Percentiles rank a stretch among this genome's conserved stretches.
Evolutionary conservation across 37 sponge, comb jelly and placozoan species (phyloP).

Genomic region (Spongilla lacustris): DNA sequence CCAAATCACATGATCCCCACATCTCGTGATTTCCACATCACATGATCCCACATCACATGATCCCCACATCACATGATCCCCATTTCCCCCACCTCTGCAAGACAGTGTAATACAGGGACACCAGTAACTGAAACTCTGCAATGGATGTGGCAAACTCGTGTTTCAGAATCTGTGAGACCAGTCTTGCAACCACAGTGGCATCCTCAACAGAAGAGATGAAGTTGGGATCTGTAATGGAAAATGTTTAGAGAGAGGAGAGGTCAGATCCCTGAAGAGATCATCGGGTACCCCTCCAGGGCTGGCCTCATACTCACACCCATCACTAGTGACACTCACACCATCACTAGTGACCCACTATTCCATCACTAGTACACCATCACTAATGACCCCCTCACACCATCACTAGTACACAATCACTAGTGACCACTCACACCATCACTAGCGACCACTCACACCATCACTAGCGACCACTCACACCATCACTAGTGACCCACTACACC

Average conservation of each 20-base stretch:
- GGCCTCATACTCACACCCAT: neutral
- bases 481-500: too few relatives aligned
- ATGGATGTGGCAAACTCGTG: slow-evolving; percentile 29
- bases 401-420: neutral
- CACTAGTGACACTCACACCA: neutral
- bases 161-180: slow-evolving; percentile 54
- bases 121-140: slow-evolving; percentile 40
- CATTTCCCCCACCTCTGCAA: slow-evolving; percentile 38
- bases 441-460: too few relatives aligned
- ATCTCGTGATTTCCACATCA: too few relatives aligned
- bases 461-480: too few relatives aligned
- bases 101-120: slow-evolving; percentile 42
- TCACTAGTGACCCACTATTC: too few relatives aligned
- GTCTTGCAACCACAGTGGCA: slow-evolving; percentile 16
- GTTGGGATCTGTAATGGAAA: neutral
- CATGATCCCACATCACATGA: too few relatives aligned
- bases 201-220: neutral
- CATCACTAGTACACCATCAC: neutral
- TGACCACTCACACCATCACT: neutral
- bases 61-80: too few relatives aligned
- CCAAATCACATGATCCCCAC: too few relatives aligned
- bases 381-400: neutral
- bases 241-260: neutral
- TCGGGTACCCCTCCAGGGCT: too few relatives aligned
- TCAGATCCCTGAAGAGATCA: too few relatives aligned